phyloP scores from a whole-genome alignment of 1,140 invertebrate species.

The Phenacoccus solenopsis region DNA sequence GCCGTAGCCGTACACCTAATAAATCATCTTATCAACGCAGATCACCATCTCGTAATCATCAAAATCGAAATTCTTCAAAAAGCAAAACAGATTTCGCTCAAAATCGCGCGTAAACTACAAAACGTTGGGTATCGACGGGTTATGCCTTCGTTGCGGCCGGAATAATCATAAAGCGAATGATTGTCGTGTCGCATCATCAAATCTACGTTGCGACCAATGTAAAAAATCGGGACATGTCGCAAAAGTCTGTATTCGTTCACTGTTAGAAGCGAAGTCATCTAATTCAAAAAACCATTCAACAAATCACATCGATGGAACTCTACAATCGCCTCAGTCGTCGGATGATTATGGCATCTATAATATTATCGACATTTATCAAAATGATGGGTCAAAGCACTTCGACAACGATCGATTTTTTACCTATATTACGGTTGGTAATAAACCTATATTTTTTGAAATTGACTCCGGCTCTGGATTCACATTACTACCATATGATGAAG shows the following conservation, averaged over 20 bases:
- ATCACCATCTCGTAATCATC: no score
- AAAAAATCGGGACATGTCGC: slow-evolving; percentile 12
- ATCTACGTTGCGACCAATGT: slow-evolving; percentile 12
- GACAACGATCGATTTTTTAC: not conserved
- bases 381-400: not conserved
- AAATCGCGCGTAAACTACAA: slow-evolving; percentile 8
- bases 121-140: slow-evolving; percentile 5
- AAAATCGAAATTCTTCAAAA: not conserved
- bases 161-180: slow-evolving; percentile 9
- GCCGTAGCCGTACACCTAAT: not conserved
- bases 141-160: slow-evolving; percentile 11
- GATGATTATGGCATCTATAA: not conserved
- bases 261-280: not conserved
- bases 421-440: not conserved
- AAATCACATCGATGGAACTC: not conserved
- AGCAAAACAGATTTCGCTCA: not conserved
- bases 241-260: slow-evolving; percentile 6
- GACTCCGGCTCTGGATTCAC: slow-evolving; percentile 18
- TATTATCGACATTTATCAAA: not conserved
- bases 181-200: not conserved
- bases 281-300: not conserved
- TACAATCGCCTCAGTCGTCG: no score
- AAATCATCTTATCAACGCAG: no score
- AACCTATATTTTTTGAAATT: slow-evolving; percentile 13
- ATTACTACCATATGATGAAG: not conserved